These are phyloP conservation scores for Nasua narica DNA, from an alignment of 2,797 vertebrate species.

Conservation along the genomic window DNA sequence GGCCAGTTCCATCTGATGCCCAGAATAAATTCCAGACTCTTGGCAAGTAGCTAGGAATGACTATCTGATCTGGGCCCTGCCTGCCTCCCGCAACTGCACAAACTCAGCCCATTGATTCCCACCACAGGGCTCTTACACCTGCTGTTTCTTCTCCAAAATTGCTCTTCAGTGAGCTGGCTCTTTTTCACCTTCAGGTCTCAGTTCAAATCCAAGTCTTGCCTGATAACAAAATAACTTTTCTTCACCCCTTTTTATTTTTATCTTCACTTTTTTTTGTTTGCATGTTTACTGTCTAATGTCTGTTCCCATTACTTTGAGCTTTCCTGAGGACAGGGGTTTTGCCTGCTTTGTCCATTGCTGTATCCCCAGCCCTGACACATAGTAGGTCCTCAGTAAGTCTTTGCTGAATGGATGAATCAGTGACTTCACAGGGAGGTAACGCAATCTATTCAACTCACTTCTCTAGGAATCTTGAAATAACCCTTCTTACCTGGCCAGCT, in stretches of 20 bases:
- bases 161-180: background rate
- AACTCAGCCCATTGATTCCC: background rate
- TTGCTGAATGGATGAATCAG: background rate
- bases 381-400: background rate
- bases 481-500: constrained; percentile 17
- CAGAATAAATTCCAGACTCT: background rate
- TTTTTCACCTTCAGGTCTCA: background rate
- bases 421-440: background rate
- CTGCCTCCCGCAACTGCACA: background rate
- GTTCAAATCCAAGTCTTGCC: background rate
- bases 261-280: background rate
- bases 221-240: background rate
- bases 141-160: background rate
- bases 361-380: background rate
- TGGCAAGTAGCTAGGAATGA: background rate
- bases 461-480: constrained; percentile 1
- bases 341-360: background rate
- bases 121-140: background rate
- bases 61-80: background rate
- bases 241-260: background rate
- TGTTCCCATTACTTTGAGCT: background rate
- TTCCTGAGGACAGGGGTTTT: background rate
- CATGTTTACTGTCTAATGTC: background rate
- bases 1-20: background rate
- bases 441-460: background rate